phyloP scores from a whole-genome alignment of 2,888 invertebrate species.

The Clunio marinus region DNA sequence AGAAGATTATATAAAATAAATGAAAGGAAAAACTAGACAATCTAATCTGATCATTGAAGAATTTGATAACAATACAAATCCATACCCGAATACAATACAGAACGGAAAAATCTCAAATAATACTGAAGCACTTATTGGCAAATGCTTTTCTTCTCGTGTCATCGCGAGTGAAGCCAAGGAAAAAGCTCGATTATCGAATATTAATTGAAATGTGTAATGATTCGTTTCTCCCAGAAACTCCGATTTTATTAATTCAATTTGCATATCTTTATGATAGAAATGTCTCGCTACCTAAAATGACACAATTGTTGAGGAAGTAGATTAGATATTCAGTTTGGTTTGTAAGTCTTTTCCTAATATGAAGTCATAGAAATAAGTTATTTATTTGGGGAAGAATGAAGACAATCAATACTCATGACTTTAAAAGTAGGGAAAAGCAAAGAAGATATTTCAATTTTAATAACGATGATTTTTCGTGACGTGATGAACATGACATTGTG shows the following conservation, averaged over 20 bases:
- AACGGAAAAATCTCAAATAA: constrained; percentile 97
- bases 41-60: background rate
- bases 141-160: constrained; percentile 82
- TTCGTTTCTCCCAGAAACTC: constrained; percentile 85
- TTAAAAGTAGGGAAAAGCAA: too few relatives aligned
- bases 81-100: constrained; percentile 91
- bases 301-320: too few relatives aligned
- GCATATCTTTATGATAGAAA: constrained; percentile 92
- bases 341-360: too few relatives aligned
- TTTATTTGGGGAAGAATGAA: too few relatives aligned
- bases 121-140: constrained; percentile 83
- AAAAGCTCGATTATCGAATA: constrained; percentile 91
- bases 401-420: too few relatives aligned
- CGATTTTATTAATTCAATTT: constrained; percentile 83
- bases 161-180: constrained; percentile 76
- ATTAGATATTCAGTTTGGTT: too few relatives aligned
- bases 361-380: too few relatives aligned
- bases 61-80: constrained; percentile 42
- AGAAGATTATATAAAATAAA: constrained; percentile 40
- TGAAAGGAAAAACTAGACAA: background rate
- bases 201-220: constrained; percentile 89
- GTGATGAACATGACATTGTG: too few relatives aligned
- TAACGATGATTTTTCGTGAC: too few relatives aligned
- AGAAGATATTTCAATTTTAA: too few relatives aligned
- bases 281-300: constrained; percentile 87